Conservation (phyloP, 1,140 invertebrate species). For the Temnothorax curvispinosus region DNA sequence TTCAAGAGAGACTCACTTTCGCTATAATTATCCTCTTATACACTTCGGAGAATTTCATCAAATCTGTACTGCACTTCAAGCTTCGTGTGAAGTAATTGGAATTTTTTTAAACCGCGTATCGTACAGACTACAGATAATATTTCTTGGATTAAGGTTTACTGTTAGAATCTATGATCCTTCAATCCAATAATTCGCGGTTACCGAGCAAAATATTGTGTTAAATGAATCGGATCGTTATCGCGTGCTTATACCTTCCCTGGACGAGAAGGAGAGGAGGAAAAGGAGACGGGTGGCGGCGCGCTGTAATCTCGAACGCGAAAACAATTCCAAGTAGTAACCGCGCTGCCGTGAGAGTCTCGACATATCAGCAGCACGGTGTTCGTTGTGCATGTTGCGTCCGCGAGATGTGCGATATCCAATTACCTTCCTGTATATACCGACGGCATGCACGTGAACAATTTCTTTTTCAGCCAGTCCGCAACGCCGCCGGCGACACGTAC, state of each 20-base stretch:
- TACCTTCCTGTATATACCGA: slow-evolving; percentile 60
- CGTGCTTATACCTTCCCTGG: not conserved
- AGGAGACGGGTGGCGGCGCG: slow-evolving; percentile 53
- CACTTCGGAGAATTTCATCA: not conserved
- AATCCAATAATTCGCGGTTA: slow-evolving; percentile 24
- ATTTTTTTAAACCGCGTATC: not conserved
- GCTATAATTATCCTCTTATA: not conserved
- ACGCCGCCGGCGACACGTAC: slow-evolving; percentile 47
- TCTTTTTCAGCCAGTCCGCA: slow-evolving; percentile 30
- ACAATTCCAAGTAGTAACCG: slow-evolving; percentile 77
- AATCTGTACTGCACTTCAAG: not conserved
- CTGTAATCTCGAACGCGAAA: slow-evolving; percentile 71
- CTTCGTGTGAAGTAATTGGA: not conserved
- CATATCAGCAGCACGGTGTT: slow-evolving; percentile 70
- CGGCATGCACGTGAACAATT: slow-evolving; percentile 49
- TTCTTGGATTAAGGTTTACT: not conserved
- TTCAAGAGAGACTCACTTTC: not conserved
- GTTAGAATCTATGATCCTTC: not conserved
- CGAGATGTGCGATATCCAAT: slow-evolving; percentile 72
- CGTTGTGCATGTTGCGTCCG: slow-evolving; percentile 69
- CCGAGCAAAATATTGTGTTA: slow-evolving; percentile 21
- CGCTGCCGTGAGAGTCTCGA: slow-evolving; percentile 69
- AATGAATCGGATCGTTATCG: slow-evolving; percentile 29
- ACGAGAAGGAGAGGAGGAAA: slow-evolving; percentile 30
- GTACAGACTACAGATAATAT: not conserved